Evolutionary conservation across 2,888 invertebrate species (phyloP).

Genomic region (Sclerodermus sp.): DNA sequence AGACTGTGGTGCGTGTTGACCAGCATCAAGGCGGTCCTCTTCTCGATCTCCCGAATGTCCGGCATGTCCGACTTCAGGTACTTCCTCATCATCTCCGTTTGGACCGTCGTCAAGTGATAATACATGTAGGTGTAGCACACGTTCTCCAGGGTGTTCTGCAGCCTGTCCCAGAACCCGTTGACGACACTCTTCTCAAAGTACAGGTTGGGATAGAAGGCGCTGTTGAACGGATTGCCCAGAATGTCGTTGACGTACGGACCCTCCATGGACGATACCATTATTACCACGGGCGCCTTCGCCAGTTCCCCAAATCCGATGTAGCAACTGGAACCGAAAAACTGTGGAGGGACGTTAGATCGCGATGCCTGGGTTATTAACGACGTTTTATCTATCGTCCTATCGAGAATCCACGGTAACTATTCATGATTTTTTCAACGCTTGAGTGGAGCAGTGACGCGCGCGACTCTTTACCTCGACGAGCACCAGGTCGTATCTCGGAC

Average conservation of each 20-base stretch:
- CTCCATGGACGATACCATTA: conserved; percentile 15
- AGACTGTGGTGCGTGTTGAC: conserved; percentile 60
- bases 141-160: conserved; percentile 21
- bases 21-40: conserved; percentile 58
- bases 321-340: too few relatives aligned
- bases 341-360: too few relatives aligned
- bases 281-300: conserved; percentile 31
- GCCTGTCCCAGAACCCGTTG: conserved; percentile 31
- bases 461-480: conserved; percentile 42
- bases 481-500: conserved; percentile 41
- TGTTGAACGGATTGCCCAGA: conserved; percentile 29
- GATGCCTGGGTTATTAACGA: too few relatives aligned
- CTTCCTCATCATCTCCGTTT: conserved; percentile 28
- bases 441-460: too few relatives aligned
- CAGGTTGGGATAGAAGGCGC: conserved; percentile 21
- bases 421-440: too few relatives aligned
- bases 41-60: conserved; percentile 53
- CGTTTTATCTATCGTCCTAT: too few relatives aligned
- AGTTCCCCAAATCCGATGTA: conserved; percentile 35
- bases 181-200: conserved; percentile 1
- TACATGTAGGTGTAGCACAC: conserved; percentile 5
- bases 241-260: conserved; percentile 24
- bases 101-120: conserved; percentile 13
- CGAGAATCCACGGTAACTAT: too few relatives aligned
- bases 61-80: conserved; percentile 44